Conservation (phyloP, 1,140 invertebrate genomes). For the Eciton burchellii region DNA sequence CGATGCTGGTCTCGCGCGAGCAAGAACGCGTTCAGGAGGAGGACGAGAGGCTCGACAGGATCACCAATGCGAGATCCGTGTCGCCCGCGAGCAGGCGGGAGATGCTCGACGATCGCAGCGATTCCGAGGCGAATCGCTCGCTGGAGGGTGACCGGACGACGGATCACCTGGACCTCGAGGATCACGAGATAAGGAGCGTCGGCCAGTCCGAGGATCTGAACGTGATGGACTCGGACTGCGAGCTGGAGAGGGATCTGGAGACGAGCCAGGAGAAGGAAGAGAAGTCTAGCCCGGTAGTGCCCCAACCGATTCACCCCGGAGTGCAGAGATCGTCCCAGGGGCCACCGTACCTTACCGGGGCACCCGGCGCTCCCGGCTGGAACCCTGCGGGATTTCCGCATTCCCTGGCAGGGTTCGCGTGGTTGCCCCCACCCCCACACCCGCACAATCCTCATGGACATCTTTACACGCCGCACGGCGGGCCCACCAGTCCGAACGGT, state of each 20-base stretch:
- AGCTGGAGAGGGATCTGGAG: slow-evolving; percentile 80
- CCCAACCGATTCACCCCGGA: slow-evolving; percentile 84
- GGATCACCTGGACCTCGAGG: slow-evolving; percentile 80
- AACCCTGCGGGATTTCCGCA: slow-evolving; percentile 83
- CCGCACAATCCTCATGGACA: slow-evolving; percentile 84
- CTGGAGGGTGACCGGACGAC: slow-evolving; percentile 79
- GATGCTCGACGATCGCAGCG: slow-evolving; percentile 81
- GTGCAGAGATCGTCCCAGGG: slow-evolving; percentile 82
- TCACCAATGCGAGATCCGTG: slow-evolving; percentile 74
- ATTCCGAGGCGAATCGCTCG: slow-evolving; percentile 82
- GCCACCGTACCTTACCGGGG: slow-evolving; percentile 76
- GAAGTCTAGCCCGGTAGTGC: slow-evolving; percentile 83
- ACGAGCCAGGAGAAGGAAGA: slow-evolving; percentile 77
- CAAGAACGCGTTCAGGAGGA: slow-evolving; percentile 71
- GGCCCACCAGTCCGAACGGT: slow-evolving; percentile 84
- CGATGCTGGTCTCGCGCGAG: slow-evolving; percentile 69
- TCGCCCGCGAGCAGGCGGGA: slow-evolving; percentile 78
- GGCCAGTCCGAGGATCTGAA: slow-evolving; percentile 83
- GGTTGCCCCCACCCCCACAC: slow-evolving; percentile 84
- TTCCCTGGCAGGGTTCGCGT: slow-evolving; percentile 83
- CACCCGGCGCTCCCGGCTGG: slow-evolving; percentile 81
- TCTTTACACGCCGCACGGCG: slow-evolving; percentile 83
- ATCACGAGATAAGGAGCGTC: slow-evolving; percentile 81
- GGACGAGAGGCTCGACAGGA: slow-evolving; percentile 72
- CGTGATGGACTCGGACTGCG: slow-evolving; percentile 84